Evolutionary conservation across 2,888 invertebrate species (phyloP), one percentile per base, ranked within the genome.

Genomic region (Brachyopa scutellaris): DNA sequence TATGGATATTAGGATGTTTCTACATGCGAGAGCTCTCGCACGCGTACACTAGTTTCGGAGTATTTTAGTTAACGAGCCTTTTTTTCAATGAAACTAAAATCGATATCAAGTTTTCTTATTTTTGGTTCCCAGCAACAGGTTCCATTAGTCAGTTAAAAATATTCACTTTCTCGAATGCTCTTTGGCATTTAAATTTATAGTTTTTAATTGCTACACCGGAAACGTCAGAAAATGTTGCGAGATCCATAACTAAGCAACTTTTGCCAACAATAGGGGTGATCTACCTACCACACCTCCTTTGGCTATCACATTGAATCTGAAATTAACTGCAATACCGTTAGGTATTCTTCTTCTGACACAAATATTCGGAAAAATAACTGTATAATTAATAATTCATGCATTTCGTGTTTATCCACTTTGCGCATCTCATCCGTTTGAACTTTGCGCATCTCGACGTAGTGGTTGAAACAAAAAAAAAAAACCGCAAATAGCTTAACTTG

Each of bases 371-470:
- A 55, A 61, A 42, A 5, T 19, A 69, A 69, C 49, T 31, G 21
- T 42, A 13, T 61, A 70, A 70, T 51, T 79, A 55, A 55, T 55
- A 73, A 62, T 73, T 67, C 67, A 66, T 78, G 31, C 45, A 55
- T 49, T 62, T 67, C 79, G 61, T 79, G 67, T 42, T 67, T 79
- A 79, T 67, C 73, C 61, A 67, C 67, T 79, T 79, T 42, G 79
- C 47, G 33, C 47, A 47, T 62, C 66, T 66, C 51, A 59, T 61
- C 55, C 79, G 40, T 47, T 79, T 79, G 79, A 79, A 73, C 79
- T 61, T 53, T 47, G 53, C 51, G 45, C 67, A 55, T 67, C 73
- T 67, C 9, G 31, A 4, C 2, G 33, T 33, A 29, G 23, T 29
- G 26, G 13, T 61, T 78, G 59, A 55, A 45, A 33, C 3, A 36